Percentiles rank a stretch among this genome's conserved stretches.
These are phyloP conservation scores for Papilio polytes DNA, from an alignment of 1,140 invertebrate species.

Conservation along the genomic window DNA sequence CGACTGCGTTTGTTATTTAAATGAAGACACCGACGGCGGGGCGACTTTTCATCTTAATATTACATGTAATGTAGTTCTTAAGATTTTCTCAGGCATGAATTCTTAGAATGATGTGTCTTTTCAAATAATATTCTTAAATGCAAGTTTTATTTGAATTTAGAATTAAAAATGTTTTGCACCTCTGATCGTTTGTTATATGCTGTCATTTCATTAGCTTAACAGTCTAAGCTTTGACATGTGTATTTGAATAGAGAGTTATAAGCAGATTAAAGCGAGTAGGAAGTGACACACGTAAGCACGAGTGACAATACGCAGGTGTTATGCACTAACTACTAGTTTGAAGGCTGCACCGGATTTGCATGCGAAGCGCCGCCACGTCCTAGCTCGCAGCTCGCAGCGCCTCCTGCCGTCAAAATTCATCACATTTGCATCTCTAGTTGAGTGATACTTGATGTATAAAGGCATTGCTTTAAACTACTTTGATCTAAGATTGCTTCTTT, in stretches of 20 bases:
- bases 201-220: not conserved
- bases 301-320: not conserved
- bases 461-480: not conserved
- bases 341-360: conserved; percentile 4
- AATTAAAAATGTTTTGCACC: not conserved
- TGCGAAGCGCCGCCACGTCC: not conserved
- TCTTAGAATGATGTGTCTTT: not conserved
- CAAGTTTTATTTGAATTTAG: no score
- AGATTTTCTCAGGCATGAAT: no score
- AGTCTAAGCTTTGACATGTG: not conserved
- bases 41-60: not conserved
- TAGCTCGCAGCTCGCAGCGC: not conserved
- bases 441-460: conserved; percentile 7
- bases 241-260: not conserved
- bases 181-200: not conserved
- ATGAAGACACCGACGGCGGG: not conserved
- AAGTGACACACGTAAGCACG: not conserved
- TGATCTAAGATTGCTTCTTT: not conserved
- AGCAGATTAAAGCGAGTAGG: not conserved
- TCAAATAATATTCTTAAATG: not conserved
- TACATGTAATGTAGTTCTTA: not conserved
- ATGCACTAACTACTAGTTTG: not conserved
- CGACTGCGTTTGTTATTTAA: conserved; percentile 32
- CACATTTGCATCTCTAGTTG: conserved; percentile 6
- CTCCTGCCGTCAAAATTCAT: not conserved